Conservation (phyloP, 2,797 vertebrate genomes). For the Kryptolebias ocellatus region DNA sequence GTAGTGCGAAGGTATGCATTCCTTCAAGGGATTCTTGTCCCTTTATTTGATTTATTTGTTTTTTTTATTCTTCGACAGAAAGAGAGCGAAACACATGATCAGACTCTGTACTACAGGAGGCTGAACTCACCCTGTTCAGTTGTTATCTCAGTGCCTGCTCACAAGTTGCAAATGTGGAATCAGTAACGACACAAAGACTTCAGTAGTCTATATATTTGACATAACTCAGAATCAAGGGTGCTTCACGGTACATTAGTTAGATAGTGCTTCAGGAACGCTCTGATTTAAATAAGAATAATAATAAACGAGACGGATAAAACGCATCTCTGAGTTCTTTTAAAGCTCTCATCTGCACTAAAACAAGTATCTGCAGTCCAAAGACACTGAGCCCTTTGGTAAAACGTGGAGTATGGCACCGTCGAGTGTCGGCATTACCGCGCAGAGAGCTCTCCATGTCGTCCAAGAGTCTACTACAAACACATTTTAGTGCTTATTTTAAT, state of each 20-base stretch:
- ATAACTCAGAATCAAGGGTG: constrained; percentile 37
- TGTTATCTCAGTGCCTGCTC: constrained; percentile 20
- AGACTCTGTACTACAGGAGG: constrained; percentile 15
- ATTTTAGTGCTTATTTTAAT: constrained; percentile 31
- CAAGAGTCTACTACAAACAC: constrained; percentile 25
- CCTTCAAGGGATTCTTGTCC: too few relatives aligned
- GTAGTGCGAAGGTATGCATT: too few relatives aligned
- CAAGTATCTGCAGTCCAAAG: constrained; percentile 14
- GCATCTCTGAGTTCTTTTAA: constrained; percentile 33
- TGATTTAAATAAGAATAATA: constrained; percentile 41
- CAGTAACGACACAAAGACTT: neutral
- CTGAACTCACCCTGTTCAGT: constrained; percentile 24
- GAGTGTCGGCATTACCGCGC: constrained; percentile 32
- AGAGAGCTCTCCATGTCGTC: constrained; percentile 28
- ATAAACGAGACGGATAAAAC: constrained; percentile 30
- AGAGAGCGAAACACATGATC: neutral
- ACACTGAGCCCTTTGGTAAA: constrained; percentile 35
- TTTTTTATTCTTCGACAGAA: too few relatives aligned
- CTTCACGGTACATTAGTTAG: constrained; percentile 30
- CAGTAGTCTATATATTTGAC: constrained; percentile 19
- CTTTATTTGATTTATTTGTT: too few relatives aligned
- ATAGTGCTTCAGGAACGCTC: constrained; percentile 29
- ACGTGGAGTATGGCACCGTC: constrained; percentile 20
- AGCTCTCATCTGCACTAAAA: constrained; percentile 39
- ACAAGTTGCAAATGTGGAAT: constrained; percentile 17